Evolutionary conservation across 1,140 invertebrate genomes (phyloP).

Genomic region (Calephelis nemesis): DNA sequence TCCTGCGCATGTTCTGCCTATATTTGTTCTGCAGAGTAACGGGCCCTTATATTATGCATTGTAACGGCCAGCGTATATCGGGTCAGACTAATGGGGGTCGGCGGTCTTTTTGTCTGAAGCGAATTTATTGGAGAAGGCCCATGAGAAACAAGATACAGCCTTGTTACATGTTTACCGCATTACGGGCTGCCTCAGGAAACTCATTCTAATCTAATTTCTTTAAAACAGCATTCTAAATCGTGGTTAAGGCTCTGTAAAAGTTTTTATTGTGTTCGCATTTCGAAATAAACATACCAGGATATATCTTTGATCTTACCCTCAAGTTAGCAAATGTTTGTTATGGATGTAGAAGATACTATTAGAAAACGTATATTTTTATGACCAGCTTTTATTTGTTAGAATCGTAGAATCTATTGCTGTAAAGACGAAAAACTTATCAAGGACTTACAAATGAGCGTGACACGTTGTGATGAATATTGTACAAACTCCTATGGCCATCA

Average conservation of each 20-base stretch:
- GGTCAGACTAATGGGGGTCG: slow-evolving; percentile 33
- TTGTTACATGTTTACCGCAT: slow-evolving; percentile 5
- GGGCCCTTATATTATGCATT: slow-evolving; percentile 43
- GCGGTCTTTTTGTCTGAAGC: slow-evolving; percentile 33
- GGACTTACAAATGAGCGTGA: no score
- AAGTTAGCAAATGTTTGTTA: no score
- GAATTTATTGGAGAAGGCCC: slow-evolving; percentile 23
- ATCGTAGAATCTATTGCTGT: no score
- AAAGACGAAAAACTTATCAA: no score
- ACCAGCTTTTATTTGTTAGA: no score
- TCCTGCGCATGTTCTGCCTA: slow-evolving; percentile 40
- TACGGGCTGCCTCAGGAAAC: background rate
- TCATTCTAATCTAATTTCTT: background rate
- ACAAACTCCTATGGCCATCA: no score
- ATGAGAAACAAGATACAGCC: slow-evolving; percentile 19
- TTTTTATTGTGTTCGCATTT: no score
- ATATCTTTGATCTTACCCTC: no score
- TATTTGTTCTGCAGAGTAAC: slow-evolving; percentile 45
- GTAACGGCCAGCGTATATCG: slow-evolving; percentile 33
- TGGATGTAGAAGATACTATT: no score
- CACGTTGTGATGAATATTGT: no score
- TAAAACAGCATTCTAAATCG: background rate
- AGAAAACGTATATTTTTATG: no score
- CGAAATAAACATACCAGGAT: no score
- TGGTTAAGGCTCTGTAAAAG: background rate